Evolutionary conservation across 2,888 invertebrate species (phyloP), one percentile per base, ranked within the genome.

Genomic region (Aporophyla lueneburgensis): DNA sequence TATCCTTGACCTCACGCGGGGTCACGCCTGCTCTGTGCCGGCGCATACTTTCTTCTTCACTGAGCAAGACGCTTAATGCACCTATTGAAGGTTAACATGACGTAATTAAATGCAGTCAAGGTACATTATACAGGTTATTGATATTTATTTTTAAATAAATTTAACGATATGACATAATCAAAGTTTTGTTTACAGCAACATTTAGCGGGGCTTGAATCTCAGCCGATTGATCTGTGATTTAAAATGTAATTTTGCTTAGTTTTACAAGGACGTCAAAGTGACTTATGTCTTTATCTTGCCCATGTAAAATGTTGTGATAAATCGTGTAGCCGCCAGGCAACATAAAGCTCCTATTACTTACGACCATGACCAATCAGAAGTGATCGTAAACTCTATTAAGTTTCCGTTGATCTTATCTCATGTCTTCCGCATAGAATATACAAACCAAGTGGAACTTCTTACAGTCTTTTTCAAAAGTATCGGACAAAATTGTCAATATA

Each of bases 1-100:
- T 76, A 83, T 71, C 91, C 91, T 91, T 91, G 91, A 91, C 90
- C 91, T 86, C 88, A 71, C 65, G 70, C 70, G 66, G 70, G 79
- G 80, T 81, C 84, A 80, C 87, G 71, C 74, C 67, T 58, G 58
- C 74, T 62, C 65, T 80, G 86, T 86, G 83, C 82, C 40, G 27
- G 81, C 88, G 86, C 88, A 86, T 86, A 83, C 82, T 89, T 90
- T 91, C 90, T 91, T 91, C 87, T 88, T 83, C 86, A 88, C 85
- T 84, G 86, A 81, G 84, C 85, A 85, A 81, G 6, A 10, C 54
- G 76, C 76, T 71, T 70, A 69, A 65, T 81, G 71, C 69, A 67
- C 49, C 58, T 62, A 74, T 56, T 70, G 66, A 81, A 85, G 83
- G 73, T 54, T 63, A 59, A 27, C 62, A 66, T 86, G 77, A 86